Evolutionary conservation across 2,797 vertebrate species (phyloP).

Genomic region (Rhyacichthys aspro): DNA sequence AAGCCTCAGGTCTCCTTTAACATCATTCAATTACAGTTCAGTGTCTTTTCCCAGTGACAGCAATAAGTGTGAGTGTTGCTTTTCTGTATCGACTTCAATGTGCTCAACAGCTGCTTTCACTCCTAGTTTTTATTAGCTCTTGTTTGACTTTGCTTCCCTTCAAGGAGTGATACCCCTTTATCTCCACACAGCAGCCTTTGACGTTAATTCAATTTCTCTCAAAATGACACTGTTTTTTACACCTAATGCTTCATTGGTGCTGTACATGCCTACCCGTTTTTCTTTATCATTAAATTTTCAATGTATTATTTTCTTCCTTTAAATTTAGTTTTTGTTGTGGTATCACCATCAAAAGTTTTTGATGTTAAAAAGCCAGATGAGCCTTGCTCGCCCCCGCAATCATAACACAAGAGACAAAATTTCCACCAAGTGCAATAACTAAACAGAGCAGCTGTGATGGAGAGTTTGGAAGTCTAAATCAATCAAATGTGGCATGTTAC

Average conservation of each 20-base stretch:
- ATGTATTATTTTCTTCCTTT: slow-evolving; percentile 19
- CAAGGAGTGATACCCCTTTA: slow-evolving; percentile 40
- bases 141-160: slow-evolving; percentile 18
- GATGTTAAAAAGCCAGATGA: slow-evolving; percentile 57
- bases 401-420: slow-evolving; percentile 48
- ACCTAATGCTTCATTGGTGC: slow-evolving; percentile 37
- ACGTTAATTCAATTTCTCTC: slow-evolving; percentile 57
- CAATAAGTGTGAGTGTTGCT: slow-evolving; percentile 4
- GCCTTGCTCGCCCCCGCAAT: slow-evolving; percentile 23
- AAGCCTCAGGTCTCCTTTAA: slow-evolving; percentile 16
- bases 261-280: slow-evolving; percentile 32
- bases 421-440: slow-evolving; percentile 57
- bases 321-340: slow-evolving; percentile 28
- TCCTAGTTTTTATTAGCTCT: slow-evolving; percentile 10
- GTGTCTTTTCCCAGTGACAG: slow-evolving; percentile 8
- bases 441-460: slow-evolving; percentile 54
- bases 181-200: slow-evolving; percentile 49
- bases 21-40: slow-evolving; percentile 23
- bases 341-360: slow-evolving; percentile 53
- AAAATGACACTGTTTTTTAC: slow-evolving; percentile 47
- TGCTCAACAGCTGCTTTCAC: slow-evolving; percentile 21
- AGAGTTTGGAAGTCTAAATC: slow-evolving; percentile 49
- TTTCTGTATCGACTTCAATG: slow-evolving; percentile 18
- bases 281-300: slow-evolving; percentile 48
- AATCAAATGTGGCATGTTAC: slow-evolving; percentile 37